Evolutionary conservation across 2,113 vertebrate genomes (phyloP).

Genomic region (Nothoprocta perdicaria): DNA sequence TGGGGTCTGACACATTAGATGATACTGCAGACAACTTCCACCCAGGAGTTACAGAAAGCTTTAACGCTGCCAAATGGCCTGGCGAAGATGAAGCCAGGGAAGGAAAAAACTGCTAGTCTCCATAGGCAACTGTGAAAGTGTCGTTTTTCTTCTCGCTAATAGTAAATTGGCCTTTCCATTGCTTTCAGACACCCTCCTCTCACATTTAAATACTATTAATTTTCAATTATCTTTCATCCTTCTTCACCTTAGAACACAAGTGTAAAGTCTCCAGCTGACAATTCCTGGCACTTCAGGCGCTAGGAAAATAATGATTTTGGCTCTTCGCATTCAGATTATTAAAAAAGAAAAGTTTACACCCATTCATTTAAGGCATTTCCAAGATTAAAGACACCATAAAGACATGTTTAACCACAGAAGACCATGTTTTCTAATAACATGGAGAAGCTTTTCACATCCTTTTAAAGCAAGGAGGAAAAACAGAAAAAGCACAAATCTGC

Average conservation of each 20-base stretch:
- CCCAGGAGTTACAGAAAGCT: conserved; percentile 41
- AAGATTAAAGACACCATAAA: conserved; percentile 79
- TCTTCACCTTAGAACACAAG: conserved; percentile 76
- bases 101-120: conserved; percentile 39
- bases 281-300: conserved; percentile 73
- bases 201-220: conserved; percentile 68
- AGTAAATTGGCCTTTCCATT: conserved; percentile 40
- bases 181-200: conserved; percentile 57
- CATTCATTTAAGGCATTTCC: conserved; percentile 74
- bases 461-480: conserved; percentile 5
- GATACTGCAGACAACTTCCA: conserved; percentile 70
- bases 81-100: conserved; percentile 38
- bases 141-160: conserved; percentile 58
- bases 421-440: conserved; percentile 66
- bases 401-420: conserved; percentile 70
- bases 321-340: conserved; percentile 73
- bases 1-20: conserved; percentile 73
- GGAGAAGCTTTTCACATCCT: conserved; percentile 54
- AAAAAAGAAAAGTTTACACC: conserved; percentile 75
- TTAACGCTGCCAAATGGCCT: conserved; percentile 50
- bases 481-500: background rate
- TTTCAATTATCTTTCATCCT: conserved; percentile 71
- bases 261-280: conserved; percentile 69
- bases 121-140: conserved; percentile 17
- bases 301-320: conserved; percentile 79